Percentiles rank a stretch among this genome's conserved stretches.
Conservation (phyloP, 2,113 vertebrate genomes). For the Acanthochromis polyacanthus region DNA sequence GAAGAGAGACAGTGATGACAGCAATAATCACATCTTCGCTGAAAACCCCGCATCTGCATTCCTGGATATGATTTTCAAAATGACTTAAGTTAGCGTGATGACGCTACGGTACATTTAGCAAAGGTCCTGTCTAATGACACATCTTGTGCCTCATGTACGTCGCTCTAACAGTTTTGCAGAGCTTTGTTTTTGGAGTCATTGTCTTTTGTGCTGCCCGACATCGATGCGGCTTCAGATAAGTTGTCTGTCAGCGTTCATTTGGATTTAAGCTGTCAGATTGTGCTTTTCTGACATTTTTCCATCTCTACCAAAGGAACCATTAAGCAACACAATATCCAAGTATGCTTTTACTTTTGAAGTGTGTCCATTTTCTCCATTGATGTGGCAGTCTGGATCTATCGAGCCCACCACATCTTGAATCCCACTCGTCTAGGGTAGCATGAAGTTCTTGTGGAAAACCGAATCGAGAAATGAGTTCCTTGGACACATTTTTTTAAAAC, state of each 20-base stretch:
- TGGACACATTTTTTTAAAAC: too few species aligned
- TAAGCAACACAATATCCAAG: background rate
- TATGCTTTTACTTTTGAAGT: slow-evolving; percentile 28
- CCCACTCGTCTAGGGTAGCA: slow-evolving; percentile 15
- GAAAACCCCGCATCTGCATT: slow-evolving; percentile 66
- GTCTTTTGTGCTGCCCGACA: slow-evolving; percentile 29
- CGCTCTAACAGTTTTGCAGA: background rate
- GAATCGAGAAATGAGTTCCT: slow-evolving; percentile 39
- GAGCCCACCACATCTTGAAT: slow-evolving; percentile 18
- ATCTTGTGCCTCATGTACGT: slow-evolving; percentile 22
- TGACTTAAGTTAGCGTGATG: slow-evolving; percentile 79
- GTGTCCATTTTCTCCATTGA: background rate
- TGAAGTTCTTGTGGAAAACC: slow-evolving; percentile 43
- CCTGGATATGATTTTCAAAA: slow-evolving; percentile 71
- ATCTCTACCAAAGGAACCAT: background rate
- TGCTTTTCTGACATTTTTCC: background rate
- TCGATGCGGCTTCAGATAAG: background rate
- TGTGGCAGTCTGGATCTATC: slow-evolving; percentile 24
- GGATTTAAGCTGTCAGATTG: background rate
- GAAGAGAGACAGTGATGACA: slow-evolving; percentile 65
- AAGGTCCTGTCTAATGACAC: slow-evolving; percentile 27
- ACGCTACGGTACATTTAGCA: slow-evolving; percentile 45
- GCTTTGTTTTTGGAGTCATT: slow-evolving; percentile 9
- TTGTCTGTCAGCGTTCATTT: background rate
- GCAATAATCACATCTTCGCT: slow-evolving; percentile 70